phyloP scores from a whole-genome alignment of 2,797 vertebrate genomes.

The Numenius phaeopus region DNA sequence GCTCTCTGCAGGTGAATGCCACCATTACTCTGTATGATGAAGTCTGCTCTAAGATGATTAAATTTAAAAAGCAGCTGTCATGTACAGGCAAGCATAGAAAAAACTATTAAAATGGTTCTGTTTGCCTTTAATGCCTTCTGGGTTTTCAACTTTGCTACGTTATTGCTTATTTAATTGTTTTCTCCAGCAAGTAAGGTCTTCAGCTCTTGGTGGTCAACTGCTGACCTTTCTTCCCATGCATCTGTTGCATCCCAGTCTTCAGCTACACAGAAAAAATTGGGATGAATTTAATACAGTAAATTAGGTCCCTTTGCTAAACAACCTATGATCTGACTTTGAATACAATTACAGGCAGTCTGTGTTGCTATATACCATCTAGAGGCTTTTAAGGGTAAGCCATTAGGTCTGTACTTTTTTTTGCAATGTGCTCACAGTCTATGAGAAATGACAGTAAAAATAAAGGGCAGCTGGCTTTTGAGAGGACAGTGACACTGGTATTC shows the following conservation, averaged over 20 bases:
- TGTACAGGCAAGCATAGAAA: background rate
- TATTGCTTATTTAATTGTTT: constrained; percentile 24
- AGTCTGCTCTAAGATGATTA: background rate
- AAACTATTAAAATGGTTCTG: background rate
- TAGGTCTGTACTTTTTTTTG: background rate
- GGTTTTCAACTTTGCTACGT: background rate
- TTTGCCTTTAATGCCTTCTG: background rate
- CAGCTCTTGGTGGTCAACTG: background rate
- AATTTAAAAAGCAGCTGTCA: constrained; percentile 43
- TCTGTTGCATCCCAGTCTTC: background rate
- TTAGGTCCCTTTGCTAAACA: background rate
- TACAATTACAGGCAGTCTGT: background rate
- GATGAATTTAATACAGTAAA: background rate
- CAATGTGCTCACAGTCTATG: background rate
- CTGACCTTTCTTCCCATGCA: background rate
- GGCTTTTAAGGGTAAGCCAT: background rate
- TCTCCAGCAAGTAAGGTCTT: background rate
- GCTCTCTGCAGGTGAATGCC: constrained; percentile 10
- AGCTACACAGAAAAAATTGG: background rate
- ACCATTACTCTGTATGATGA: background rate
- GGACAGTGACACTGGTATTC: background rate
- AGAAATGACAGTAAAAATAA: background rate
- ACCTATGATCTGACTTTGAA: background rate
- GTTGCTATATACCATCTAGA: background rate
- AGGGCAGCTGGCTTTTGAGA: background rate